phyloP scores from a whole-genome alignment of 2,888 invertebrate genomes.

The Yponomeuta sedellus region DNA sequence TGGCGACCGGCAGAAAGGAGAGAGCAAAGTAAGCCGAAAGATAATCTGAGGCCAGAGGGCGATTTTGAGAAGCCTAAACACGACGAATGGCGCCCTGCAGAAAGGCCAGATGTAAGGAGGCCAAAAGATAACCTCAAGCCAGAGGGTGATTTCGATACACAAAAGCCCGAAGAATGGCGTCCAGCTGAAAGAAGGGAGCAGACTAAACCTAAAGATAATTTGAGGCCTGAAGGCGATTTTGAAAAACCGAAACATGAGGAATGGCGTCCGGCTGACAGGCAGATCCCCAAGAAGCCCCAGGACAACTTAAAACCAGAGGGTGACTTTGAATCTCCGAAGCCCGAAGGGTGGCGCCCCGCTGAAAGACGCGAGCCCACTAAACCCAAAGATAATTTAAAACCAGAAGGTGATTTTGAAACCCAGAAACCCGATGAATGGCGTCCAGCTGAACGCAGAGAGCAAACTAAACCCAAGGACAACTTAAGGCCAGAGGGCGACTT shows the following conservation, averaged over 20 bases:
- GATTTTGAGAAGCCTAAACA: slow-evolving; percentile 52
- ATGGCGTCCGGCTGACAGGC: slow-evolving; percentile 72
- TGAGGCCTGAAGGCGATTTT: slow-evolving; percentile 58
- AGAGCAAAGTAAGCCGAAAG: slow-evolving; percentile 40
- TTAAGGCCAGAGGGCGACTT: slow-evolving; percentile 77
- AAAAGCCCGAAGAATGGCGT: slow-evolving; percentile 50
- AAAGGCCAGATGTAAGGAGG: slow-evolving; percentile 45
- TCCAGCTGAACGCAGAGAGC: slow-evolving; percentile 52
- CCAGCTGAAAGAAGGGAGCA: slow-evolving; percentile 57
- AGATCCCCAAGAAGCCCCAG: slow-evolving; percentile 57
- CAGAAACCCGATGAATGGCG: slow-evolving; percentile 42
- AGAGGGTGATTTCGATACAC: slow-evolving; percentile 71
- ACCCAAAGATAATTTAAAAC: slow-evolving; percentile 65
- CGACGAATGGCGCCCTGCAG: slow-evolving; percentile 44
- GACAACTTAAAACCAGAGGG: slow-evolving; percentile 75
- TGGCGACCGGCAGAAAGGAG: slow-evolving; percentile 45
- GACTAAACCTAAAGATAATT: slow-evolving; percentile 64
- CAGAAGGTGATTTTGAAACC: slow-evolving; percentile 70
- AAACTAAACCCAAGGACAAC: slow-evolving; percentile 53
- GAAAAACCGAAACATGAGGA: slow-evolving; percentile 48
- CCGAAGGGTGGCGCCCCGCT: slow-evolving; percentile 47
- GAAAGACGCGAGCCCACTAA: slow-evolving; percentile 45
- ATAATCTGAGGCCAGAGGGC: slow-evolving; percentile 66
- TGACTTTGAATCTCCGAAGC: slow-evolving; percentile 48
- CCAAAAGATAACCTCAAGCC: slow-evolving; percentile 51